Evolutionary conservation across 2,888 invertebrate species (phyloP).

Genomic region (Andricus curvator): DNA sequence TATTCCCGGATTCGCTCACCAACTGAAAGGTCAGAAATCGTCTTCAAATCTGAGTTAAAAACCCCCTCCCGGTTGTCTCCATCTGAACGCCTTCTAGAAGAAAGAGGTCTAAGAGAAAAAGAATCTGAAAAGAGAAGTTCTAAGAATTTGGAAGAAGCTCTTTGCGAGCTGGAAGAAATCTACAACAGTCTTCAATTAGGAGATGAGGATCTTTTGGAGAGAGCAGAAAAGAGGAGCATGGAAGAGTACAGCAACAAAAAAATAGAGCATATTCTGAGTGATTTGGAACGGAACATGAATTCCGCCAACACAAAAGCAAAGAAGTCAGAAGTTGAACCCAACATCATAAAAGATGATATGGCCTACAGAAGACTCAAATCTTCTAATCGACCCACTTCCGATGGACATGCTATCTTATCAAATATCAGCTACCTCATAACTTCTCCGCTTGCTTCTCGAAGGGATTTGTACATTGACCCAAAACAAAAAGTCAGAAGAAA

Average conservation of each 20-base stretch:
- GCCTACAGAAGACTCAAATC: slow-evolving; percentile 87
- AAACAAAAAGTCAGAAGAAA: slow-evolving; percentile 71
- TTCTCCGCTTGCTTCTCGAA: slow-evolving; percentile 82
- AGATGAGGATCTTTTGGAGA: slow-evolving; percentile 89
- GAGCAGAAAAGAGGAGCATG: slow-evolving; percentile 87
- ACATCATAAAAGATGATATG: slow-evolving; percentile 89
- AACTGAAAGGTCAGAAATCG: neutral
- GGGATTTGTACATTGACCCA: slow-evolving; percentile 61
- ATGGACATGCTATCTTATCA: slow-evolving; percentile 78
- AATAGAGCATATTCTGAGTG: slow-evolving; percentile 64
- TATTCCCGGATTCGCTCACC: slow-evolving; percentile 43
- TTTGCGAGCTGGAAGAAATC: slow-evolving; percentile 94
- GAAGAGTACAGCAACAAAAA: slow-evolving; percentile 76
- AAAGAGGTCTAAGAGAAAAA: neutral
- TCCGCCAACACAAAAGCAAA: slow-evolving; percentile 38
- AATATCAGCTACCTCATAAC: slow-evolving; percentile 85
- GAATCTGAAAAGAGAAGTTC: slow-evolving; percentile 79
- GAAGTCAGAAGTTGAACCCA: slow-evolving; percentile 75
- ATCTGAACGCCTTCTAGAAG: neutral
- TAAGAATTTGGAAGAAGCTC: slow-evolving; percentile 91
- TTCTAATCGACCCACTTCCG: slow-evolving; percentile 78
- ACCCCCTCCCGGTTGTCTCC: neutral
- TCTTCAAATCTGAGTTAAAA: neutral
- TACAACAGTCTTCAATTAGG: slow-evolving; percentile 92
- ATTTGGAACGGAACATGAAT: slow-evolving; percentile 41